A percentile compares a stretch with the other conserved stretches of the same genome.
Evolutionary conservation across 1,140 invertebrate species (phyloP).

Genomic region (Amyelois transitella): DNA sequence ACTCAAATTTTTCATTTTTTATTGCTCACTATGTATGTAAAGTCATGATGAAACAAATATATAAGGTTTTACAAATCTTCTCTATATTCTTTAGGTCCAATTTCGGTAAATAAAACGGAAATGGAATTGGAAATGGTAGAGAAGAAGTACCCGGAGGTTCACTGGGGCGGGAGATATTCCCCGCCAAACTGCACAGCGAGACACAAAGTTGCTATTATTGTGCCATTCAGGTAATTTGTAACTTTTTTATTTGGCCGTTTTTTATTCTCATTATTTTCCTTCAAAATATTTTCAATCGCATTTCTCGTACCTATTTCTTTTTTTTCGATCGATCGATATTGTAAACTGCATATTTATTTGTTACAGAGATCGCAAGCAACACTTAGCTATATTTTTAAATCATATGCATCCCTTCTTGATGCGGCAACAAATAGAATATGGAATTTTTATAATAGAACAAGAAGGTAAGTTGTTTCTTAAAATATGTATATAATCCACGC

Average conservation of each 20-base stretch:
- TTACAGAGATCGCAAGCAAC: constrained; percentile 85
- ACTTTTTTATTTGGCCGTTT: too few relatives aligned
- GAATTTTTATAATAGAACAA: constrained; percentile 97
- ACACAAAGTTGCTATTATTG: constrained; percentile 89
- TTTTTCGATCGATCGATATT: neutral
- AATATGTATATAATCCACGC: too few relatives aligned
- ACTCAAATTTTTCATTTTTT: constrained; percentile 1
- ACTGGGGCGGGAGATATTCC: constrained; percentile 83
- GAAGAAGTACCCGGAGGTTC: constrained; percentile 58
- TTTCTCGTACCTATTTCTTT: neutral
- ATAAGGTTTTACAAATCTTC: too few relatives aligned
- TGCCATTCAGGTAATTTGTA: constrained; percentile 83
- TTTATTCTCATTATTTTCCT: too few relatives aligned
- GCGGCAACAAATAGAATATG: constrained; percentile 93
- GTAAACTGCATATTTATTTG: neutral
- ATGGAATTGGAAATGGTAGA: constrained; percentile 58
- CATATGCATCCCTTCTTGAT: constrained; percentile 94
- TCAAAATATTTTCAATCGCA: too few relatives aligned
- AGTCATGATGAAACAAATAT: too few relatives aligned
- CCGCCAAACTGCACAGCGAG: constrained; percentile 84
- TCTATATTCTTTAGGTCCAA: constrained; percentile 43
- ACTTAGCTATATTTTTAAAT: constrained; percentile 88
- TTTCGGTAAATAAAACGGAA: constrained; percentile 63
- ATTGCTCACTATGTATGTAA: too few relatives aligned
- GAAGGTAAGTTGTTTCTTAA: constrained; percentile 74